Base-by-base conservation (phyloP, 2,888 invertebrate genomes). In the Perizoma affinitatum region DNA sequence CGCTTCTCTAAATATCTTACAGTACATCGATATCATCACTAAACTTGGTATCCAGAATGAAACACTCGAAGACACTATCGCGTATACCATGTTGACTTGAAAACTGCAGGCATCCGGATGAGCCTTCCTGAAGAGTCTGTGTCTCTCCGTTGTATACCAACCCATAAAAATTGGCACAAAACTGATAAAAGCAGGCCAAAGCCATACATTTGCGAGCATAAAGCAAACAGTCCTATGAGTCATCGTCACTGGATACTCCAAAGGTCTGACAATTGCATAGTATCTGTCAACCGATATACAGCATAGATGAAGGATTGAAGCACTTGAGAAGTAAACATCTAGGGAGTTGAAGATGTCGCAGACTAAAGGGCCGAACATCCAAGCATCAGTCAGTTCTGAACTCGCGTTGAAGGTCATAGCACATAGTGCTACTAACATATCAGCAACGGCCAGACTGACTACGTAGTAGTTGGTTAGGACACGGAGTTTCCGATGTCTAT, bases 381-480 rank as follows among this genome's bases (percentile, higher is more conserved):
- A 98, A 48, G 97, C 96, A 51, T 95, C 95, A 43, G 96, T 96
- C 53, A 96, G 88, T 84, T 96, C 96, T n/a, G 97, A 95, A 76
- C 96, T 96, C 40, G 97, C 97, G 87, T 97, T 97, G 86, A 97
- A 97, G 62, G 97, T 97, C 97, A 97, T 97, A 71, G 97, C 97
- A 80, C 97, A 96, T 59, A 97, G 88, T 0, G 98, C 98, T 49
- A 98, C 98, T 66, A 98, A 92, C 92, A 98, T 96, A 80, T 98
- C 98, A 43, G 98, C 98, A 76, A 98, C 96, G 1, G 98, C 98
- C 62, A 98, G 88, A 54, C 97, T 98, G 73, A 98, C 98, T 69
- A 98, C 97, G 93, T 98, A 98, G 86, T 97, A 98, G 88, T 98
- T 98, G 53, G 98, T 98, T 79, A 98, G 96, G 67, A 97, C 97